Evolutionary conservation across 2,797 vertebrate species (phyloP), one percentile per base, ranked within the genome.

Genomic region (Oceanodroma leucorhoa): DNA sequence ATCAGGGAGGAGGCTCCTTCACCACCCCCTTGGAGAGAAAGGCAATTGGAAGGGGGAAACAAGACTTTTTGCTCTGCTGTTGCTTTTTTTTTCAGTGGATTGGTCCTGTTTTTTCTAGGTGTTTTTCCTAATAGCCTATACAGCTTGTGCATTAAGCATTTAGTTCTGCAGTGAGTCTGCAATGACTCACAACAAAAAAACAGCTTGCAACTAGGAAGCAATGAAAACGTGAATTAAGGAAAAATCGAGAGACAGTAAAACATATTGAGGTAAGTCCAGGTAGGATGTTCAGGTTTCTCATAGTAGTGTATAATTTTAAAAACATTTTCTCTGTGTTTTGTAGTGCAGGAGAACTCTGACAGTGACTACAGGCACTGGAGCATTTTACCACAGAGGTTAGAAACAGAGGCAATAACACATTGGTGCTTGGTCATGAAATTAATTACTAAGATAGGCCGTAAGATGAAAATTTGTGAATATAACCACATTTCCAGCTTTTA

Each of bases 91-190:
- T 54, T 36, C 29, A 17, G 41, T 60, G n/a, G 29, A 53, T 55
- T 34, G 19, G 32, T 71, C 19, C 64, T 81, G 38, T 23, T 71
- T 72, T 79, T 87, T 82, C 43, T 53, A 38, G 26, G 0, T 2
- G 51, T 24, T 38, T 32, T 8, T 6, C 5, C 30, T 51, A 30
- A 34, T 32, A 62, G 51, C 43, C 60, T 88, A 2, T 34, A 22
- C n/a, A 81, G 36, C 66, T 89, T 73, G n/a, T 88, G 51, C n/a
- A 34, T 85, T 89, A 83, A 76, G 38, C 62, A 19, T 90, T 83
- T 80, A 85, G 70, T 88, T 90, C 73, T 77, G 83, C 61, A 61
- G 36, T 1, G 51, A 62, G 60, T 57, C 0, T 18, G 48, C 72
- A 92, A 0, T 75, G 79, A 91, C 79, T 91, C 57, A 12, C 48